Percentiles rank a stretch among this genome's conserved stretches.
These are phyloP conservation scores for Ifrita kowaldi DNA, from an alignment of 2,113 vertebrate species.

Conservation along the genomic window DNA sequence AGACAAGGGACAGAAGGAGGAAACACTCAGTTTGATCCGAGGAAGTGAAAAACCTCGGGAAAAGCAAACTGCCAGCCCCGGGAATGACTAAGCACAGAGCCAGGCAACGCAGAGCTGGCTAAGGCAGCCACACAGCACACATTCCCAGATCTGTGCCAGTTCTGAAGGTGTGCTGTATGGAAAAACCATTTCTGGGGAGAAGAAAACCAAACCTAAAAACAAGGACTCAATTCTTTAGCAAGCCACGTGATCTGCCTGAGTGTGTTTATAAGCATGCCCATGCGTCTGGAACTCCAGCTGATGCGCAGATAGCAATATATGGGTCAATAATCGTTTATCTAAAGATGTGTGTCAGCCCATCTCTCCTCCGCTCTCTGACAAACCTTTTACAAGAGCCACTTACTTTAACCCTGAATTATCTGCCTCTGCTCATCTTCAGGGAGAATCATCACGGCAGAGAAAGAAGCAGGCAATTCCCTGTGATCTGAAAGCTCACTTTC, in stretches of 20 bases:
- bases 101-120: background rate
- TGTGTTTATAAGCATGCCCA: background rate
- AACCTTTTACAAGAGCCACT: slow-evolving; percentile 23
- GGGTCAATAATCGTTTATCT: background rate
- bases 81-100: slow-evolving; percentile 40
- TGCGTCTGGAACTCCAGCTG: background rate
- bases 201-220: background rate
- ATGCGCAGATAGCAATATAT: background rate
- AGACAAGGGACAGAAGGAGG: background rate
- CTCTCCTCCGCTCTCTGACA: background rate
- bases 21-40: background rate
- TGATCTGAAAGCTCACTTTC: slow-evolving; percentile 26
- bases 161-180: background rate
- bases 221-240: background rate
- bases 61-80: background rate
- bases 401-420: slow-evolving; percentile 52
- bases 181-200: background rate
- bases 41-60: background rate
- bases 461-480: slow-evolving; percentile 32
- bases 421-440: background rate
- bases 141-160: accelerated
- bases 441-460: background rate
- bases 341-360: background rate
- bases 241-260: background rate
- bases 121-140: background rate